Conservation (phyloP, 2,888 invertebrate genomes). For the Furcula furcula region DNA sequence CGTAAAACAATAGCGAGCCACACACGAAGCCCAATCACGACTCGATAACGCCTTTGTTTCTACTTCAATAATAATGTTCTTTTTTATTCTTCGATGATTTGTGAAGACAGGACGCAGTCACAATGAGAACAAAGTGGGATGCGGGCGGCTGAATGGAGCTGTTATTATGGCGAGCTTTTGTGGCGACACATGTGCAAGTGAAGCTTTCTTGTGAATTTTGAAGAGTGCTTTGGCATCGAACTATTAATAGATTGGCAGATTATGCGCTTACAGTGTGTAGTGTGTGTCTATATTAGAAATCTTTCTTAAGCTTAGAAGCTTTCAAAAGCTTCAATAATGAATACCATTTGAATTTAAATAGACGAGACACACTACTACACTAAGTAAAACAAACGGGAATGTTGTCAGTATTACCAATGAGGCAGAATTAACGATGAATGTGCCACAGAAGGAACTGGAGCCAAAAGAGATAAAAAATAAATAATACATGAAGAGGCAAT, state of each 20-base stretch:
- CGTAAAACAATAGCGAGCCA: constrained; percentile 52
- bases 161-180: constrained; percentile 62
- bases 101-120: constrained; percentile 73
- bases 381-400: constrained; percentile 31
- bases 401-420: constrained; percentile 40
- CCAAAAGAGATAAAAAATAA: constrained; percentile 49
- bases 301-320: constrained; percentile 1
- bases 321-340: constrained; percentile 11
- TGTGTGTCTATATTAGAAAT: no score
- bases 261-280: no score
- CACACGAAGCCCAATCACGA: constrained; percentile 71
- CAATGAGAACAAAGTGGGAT: constrained; percentile 68
- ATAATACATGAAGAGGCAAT: constrained; percentile 36
- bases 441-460: constrained; percentile 32
- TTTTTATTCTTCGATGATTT: constrained; percentile 66
- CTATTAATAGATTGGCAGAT: constrained; percentile 11
- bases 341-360: no score
- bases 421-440: constrained; percentile 37
- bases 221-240: constrained; percentile 24
- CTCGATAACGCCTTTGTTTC: constrained; percentile 67
- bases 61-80: constrained; percentile 56
- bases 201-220: constrained; percentile 19
- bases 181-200: constrained; percentile 48
- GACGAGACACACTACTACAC: no score
- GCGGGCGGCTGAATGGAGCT: constrained; percentile 73